phyloP scores from a whole-genome alignment of 2,888 invertebrate species.

The Heteromurus nitidus region DNA sequence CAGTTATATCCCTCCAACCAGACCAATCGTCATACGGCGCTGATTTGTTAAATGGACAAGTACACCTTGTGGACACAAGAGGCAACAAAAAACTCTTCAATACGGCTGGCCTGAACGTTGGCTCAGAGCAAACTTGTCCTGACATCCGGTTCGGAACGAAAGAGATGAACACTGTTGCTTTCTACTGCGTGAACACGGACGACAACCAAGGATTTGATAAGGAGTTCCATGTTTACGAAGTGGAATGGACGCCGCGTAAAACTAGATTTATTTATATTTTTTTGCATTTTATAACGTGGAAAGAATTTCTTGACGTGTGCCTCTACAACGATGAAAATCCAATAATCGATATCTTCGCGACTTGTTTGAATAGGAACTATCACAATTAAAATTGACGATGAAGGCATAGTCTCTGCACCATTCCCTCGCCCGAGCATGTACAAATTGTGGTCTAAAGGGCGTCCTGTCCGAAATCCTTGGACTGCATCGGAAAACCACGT shows the following conservation, averaged over 20 bases:
- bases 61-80: conserved; percentile 59
- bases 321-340: not conserved
- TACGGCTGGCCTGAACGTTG: conserved; percentile 35
- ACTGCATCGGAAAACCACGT: conserved; percentile 24
- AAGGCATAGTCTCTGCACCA: conserved; percentile 59
- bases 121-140: conserved; percentile 60
- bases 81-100: conserved; percentile 56
- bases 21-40: conserved; percentile 30
- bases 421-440: conserved; percentile 54
- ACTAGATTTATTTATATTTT: not conserved
- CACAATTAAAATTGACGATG: conserved; percentile 63
- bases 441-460: conserved; percentile 54
- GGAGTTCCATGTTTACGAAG: conserved; percentile 61
- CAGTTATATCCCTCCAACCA: conserved; percentile 62
- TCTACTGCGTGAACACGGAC: conserved; percentile 43
- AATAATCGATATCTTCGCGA: not conserved
- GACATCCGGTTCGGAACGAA: conserved; percentile 53
- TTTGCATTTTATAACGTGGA: not conserved
- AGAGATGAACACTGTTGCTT: conserved; percentile 22
- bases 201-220: conserved; percentile 55
- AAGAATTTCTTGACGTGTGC: no score
- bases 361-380: conserved; percentile 38
- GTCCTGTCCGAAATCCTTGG: conserved; percentile 53
- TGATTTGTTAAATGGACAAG: conserved; percentile 62
- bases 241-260: conserved; percentile 65